Evolutionary conservation across 1,140 invertebrate species (phyloP).

Genomic region (Vanessa atalanta): DNA sequence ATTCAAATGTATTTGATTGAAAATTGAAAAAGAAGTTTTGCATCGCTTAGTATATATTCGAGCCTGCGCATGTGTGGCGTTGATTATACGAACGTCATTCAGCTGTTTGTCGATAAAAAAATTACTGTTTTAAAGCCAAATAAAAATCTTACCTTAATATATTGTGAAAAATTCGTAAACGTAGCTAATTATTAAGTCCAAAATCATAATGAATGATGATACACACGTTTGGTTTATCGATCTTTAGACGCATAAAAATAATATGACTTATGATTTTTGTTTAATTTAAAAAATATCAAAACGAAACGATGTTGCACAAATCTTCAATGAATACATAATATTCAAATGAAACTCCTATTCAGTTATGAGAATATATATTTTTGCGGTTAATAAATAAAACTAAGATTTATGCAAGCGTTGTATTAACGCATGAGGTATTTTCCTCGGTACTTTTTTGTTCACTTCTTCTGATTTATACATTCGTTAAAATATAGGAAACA

Average conservation of each 20-base stretch:
- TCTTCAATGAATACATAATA: not conserved
- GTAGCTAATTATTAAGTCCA: too few relatives aligned
- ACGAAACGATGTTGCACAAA: too few relatives aligned
- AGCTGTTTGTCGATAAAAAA: not conserved
- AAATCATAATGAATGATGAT: too few relatives aligned
- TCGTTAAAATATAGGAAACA: constrained; percentile 10
- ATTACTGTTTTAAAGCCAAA: not conserved
- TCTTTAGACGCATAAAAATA: too few relatives aligned
- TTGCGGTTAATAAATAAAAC: constrained; percentile 7
- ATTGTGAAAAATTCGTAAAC: too few relatives aligned
- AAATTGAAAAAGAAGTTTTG: not conserved
- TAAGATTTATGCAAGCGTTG: constrained; percentile 13
- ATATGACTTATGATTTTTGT: too few relatives aligned
- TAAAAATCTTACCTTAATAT: not conserved
- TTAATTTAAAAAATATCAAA: not conserved
- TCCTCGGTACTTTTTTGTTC: constrained; percentile 11
- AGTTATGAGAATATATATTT: not conserved
- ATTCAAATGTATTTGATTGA: not conserved
- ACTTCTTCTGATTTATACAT: constrained; percentile 4
- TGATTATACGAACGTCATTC: not conserved
- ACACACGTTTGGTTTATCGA: too few relatives aligned
- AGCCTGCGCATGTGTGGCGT: too few relatives aligned
- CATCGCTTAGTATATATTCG: too few relatives aligned
- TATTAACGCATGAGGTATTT: constrained; percentile 17
- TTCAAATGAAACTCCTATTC: not conserved